Percentiles rank a stretch among this genome's conserved stretches.
These are phyloP conservation scores for Dolichoris vasculosae DNA, from an alignment of 1,140 invertebrate species.

Conservation along the genomic window DNA sequence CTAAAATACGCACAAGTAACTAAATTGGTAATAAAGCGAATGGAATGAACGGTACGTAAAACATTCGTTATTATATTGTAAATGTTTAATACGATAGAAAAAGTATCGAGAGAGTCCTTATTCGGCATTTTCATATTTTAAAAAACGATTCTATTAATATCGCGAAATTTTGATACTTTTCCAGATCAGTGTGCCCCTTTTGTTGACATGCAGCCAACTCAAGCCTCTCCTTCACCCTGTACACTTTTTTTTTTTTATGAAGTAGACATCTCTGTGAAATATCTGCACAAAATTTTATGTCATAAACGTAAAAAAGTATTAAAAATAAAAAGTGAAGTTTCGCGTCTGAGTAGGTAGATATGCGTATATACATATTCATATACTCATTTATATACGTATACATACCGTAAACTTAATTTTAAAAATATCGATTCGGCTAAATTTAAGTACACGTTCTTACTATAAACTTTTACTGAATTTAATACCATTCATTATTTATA, in stretches of 20 bases:
- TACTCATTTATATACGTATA: too few relatives aligned
- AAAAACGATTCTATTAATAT: background rate
- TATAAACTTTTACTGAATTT: background rate
- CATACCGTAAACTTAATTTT: too few relatives aligned
- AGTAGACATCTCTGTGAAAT: background rate
- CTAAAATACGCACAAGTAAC: background rate
- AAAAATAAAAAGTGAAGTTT: background rate
- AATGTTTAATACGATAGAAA: background rate
- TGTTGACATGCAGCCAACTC: background rate
- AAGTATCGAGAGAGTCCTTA: background rate
- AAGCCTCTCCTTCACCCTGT: background rate
- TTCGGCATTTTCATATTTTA: background rate
- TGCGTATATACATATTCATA: too few relatives aligned
- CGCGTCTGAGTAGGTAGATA: background rate
- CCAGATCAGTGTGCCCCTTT: background rate
- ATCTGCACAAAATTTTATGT: background rate
- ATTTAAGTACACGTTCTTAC: too few relatives aligned
- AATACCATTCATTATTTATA: background rate
- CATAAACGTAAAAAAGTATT: background rate
- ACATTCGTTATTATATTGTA: background rate
- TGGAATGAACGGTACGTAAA: background rate
- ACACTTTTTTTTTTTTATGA: background rate
- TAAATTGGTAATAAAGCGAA: background rate
- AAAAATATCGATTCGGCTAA: too few relatives aligned
- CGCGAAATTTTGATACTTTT: conserved; percentile 1